phyloP scores from a whole-genome alignment of 2,113 vertebrate genomes.

The Psammodynastes pulverulentus region DNA sequence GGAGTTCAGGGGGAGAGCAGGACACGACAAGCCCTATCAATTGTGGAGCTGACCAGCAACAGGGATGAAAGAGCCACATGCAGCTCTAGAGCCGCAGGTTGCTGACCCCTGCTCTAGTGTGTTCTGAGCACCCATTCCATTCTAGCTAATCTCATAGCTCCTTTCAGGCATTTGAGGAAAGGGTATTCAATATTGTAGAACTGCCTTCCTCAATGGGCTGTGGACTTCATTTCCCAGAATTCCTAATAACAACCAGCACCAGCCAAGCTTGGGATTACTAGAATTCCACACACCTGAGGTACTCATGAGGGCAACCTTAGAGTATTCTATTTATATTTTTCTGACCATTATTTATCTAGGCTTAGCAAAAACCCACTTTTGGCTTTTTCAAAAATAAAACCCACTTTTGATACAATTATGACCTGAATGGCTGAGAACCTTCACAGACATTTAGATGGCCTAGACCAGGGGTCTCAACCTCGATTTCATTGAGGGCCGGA shows the following conservation, averaged over 20 bases:
- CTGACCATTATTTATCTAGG: neutral
- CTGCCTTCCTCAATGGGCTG: neutral
- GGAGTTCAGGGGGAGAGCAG: too few species aligned
- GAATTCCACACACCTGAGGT: neutral
- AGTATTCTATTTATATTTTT: neutral
- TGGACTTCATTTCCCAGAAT: neutral
- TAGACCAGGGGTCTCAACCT: too few species aligned
- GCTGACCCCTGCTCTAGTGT: neutral
- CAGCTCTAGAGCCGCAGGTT: too few species aligned
- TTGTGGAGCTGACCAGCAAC: too few species aligned
- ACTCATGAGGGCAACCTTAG: neutral
- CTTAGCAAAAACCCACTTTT: neutral
- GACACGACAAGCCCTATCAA: too few species aligned
- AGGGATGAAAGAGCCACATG: too few species aligned
- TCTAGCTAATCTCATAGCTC: neutral
- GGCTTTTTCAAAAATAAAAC: neutral
- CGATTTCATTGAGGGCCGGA: too few species aligned
- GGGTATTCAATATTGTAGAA: neutral
- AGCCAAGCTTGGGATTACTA: neutral
- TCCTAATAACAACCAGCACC: neutral
- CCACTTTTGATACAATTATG: neutral
- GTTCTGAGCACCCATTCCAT: neutral
- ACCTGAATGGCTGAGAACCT: neutral
- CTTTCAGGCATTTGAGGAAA: neutral
- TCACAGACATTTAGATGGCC: neutral